Percentiles rank a stretch among this genome's conserved stretches.
These are phyloP conservation scores for Hirtodrosophila duncani DNA, from an alignment of 2,888 invertebrate species.

Conservation along the genomic window DNA sequence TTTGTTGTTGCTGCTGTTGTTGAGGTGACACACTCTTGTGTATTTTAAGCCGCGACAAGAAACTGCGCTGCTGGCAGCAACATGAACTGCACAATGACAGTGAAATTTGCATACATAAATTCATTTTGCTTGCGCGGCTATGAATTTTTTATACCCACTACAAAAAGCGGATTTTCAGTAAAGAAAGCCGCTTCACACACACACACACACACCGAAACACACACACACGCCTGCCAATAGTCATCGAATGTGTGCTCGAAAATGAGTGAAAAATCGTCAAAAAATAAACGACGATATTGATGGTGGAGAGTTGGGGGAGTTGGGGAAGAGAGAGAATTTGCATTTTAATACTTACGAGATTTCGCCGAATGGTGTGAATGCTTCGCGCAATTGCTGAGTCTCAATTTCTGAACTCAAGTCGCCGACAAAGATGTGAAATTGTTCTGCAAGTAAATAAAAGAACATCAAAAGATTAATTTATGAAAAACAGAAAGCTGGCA, in stretches of 20 bases:
- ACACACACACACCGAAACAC: slow-evolving; percentile 1
- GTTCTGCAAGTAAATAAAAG: slow-evolving; percentile 85
- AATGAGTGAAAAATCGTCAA: slow-evolving; percentile 29
- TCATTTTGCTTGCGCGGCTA: slow-evolving; percentile 45
- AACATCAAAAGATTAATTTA: slow-evolving; percentile 5
- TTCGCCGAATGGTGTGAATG: slow-evolving; percentile 98
- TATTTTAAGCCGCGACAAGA: slow-evolving; percentile 28
- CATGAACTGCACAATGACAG: slow-evolving; percentile 30
- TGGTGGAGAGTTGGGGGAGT: slow-evolving; percentile 2
- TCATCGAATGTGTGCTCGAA: slow-evolving; percentile 23
- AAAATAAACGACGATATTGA: slow-evolving; percentile 4
- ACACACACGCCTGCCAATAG: slow-evolving; percentile 56
- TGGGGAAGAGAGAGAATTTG: slow-evolving; percentile 38
- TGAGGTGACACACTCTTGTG: slow-evolving; percentile 33
- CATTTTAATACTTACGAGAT: slow-evolving; percentile 90
- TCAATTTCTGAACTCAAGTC: slow-evolving; percentile 99
- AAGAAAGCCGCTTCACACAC: no score
- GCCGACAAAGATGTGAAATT: slow-evolving; percentile 99
- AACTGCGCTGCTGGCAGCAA: slow-evolving; percentile 5
- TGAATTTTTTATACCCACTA: slow-evolving; percentile 55
- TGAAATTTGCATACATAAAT: slow-evolving; percentile 69
- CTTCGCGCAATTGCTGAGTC: slow-evolving; percentile 97
- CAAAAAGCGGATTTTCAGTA: slow-evolving; percentile 44
- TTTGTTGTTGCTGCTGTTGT: neutral
- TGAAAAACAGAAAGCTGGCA: slow-evolving; percentile 16